phyloP scores from a whole-genome alignment of 2,797 vertebrate genomes.

The Morelia viridis region DNA sequence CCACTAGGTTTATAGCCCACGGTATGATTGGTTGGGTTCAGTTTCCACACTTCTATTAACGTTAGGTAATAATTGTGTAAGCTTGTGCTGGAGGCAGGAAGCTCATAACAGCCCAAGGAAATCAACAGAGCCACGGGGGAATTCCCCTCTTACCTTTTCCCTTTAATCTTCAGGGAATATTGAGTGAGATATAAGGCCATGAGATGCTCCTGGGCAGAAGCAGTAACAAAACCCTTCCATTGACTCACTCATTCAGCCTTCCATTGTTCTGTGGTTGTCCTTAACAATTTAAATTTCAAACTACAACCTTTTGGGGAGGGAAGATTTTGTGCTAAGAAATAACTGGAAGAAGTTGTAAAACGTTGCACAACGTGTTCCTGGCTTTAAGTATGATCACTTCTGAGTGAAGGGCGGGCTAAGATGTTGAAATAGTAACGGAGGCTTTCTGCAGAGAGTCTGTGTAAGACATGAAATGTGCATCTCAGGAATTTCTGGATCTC shows the following conservation, averaged over 20 bases:
- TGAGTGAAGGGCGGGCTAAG: not conserved
- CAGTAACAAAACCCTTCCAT: not conserved
- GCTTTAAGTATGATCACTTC: not conserved
- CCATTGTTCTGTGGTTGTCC: not conserved
- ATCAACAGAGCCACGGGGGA: not conserved
- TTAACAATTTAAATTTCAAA: not conserved
- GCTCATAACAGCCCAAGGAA: not conserved
- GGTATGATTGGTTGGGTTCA: not conserved
- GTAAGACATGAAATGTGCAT: not conserved
- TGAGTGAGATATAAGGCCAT: not conserved
- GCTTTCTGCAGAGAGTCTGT: not conserved
- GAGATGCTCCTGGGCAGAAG: not conserved
- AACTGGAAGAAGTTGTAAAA: not conserved
- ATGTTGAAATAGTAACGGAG: not conserved
- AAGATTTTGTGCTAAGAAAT: not conserved
- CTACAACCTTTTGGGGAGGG: not conserved
- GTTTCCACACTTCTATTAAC: not conserved
- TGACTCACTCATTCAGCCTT: not conserved
- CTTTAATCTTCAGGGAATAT: not conserved
- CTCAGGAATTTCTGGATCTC: not conserved
- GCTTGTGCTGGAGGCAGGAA: not conserved
- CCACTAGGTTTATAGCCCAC: not conserved
- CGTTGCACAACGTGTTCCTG: not conserved
- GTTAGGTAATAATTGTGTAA: not conserved
- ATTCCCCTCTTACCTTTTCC: not conserved